Base-by-base conservation (phyloP, 2,888 invertebrate species). In the Stenodera caucasica region DNA sequence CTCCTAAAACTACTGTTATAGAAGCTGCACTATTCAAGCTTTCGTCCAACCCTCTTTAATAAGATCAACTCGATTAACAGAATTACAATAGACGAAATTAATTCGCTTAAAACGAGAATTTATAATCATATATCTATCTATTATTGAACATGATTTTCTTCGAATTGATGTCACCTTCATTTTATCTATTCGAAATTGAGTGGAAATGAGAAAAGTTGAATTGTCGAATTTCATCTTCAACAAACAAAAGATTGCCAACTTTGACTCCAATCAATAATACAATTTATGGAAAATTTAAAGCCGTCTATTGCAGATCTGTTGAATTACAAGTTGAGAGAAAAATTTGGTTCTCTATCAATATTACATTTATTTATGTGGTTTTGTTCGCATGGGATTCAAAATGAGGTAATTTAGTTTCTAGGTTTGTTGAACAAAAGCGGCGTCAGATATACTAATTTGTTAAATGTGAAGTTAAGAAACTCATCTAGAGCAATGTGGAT, bases 11-110 rank as follows among this genome's bases (percentile, higher is more conserved):
- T 67, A 67, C 63, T 61, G 49, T 37, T 55, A 58, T 62, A 57
- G 59, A 64, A 66, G 59, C 64, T 64, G 63, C 64, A 55, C 61
- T 60, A 60, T 54, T 64, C 60, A 52, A 60, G 53, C 55, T 59
- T 64, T 61, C 64, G 57, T 65, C 66, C 63, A 57, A 52, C 56
- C 45, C 57, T 55, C 35, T 59, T 59, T 59, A 65, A 58, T 60
- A 56, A 64, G 49, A 61, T 56, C 60, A 66, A 68, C 64, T 66
- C 66, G 61, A 66, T 68, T 63, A 68, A 37, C 55, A 56, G 55
- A 67, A 61, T 63, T 56, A 54, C 54, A 54, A 18, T 18, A 64
- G 61, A 61, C 55, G 40, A 61, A 65, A 63, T 64, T 61, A 67
- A 64, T 60, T 66, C 61, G 63, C 55, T 58, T 57, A 49, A 45